Evolutionary conservation across 2,797 vertebrate genomes (phyloP), one percentile per base, ranked within the genome.

Genomic region (Eptatretus atami): DNA sequence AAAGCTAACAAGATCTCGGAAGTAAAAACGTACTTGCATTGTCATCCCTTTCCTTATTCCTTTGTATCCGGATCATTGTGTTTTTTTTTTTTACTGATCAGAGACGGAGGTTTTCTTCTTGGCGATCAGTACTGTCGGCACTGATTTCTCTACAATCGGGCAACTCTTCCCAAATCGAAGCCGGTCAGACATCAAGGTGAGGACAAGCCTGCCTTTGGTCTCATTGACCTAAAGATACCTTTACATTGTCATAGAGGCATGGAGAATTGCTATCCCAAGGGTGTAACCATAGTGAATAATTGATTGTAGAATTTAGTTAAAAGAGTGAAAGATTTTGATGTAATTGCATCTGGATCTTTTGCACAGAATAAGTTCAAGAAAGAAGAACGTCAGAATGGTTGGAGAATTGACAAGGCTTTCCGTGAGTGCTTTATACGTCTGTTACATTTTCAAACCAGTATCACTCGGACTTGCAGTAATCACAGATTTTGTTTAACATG

Each of bases 51-150:
- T 44, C 31, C 6, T 44, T 44, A 44, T 44, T 44, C 31, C 31
- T 44, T 44, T 44, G 31, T 44, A 5, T 61, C 31, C 63, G 64
- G 11, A 11, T 63, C 19, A 19, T 19, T 60, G 55, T 60, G 65
- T 10, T 70, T 63, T 25, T 68, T 25, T 68, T 65, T 31, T 53
- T 64, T 52, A 69, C 54, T 63, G 68, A 67, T 53, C 73, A 98
- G 90, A 98, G 76, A 94, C 88, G 1, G 87, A 98, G 69, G 84
- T 98, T 87, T 98, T 94, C 73, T 95, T 82, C 71, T 72, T 95
- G 74, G 88, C 90, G 13, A 80, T 98, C 64, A 94, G 84, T 72
- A 98, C 95, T 87, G 88, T 98, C 67, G 87, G 90, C 70, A 95
- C 85, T 11, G 90, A 98, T 73, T 98, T 98, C 67, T 87, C 88